Conservation (phyloP, 2,797 vertebrate species). For the Tinamus major region DNA sequence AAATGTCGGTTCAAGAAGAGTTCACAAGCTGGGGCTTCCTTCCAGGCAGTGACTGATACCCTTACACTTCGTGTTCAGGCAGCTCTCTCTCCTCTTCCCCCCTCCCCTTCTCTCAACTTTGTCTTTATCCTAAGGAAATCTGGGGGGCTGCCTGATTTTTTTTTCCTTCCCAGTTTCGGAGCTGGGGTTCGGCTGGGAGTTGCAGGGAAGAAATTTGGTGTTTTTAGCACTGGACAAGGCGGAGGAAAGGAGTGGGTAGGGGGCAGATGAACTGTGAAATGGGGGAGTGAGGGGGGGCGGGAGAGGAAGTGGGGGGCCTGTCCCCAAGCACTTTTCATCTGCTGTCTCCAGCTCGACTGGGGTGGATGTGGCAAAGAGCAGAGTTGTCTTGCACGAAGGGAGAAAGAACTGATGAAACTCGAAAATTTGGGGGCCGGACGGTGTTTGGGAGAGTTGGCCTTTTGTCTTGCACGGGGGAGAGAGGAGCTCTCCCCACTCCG, state of each 20-base stretch:
- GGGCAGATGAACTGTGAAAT: not conserved
- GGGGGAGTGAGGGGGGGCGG: not conserved
- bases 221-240: not conserved
- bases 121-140: slow-evolving; percentile 72
- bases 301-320: no score
- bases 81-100: slow-evolving; percentile 73
- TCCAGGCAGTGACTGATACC: slow-evolving; percentile 88
- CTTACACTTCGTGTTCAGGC: slow-evolving; percentile 84
- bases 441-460: not conserved
- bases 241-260: not conserved
- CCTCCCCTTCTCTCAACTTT: slow-evolving; percentile 66
- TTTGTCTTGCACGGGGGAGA: slow-evolving; percentile 27
- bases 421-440: not conserved
- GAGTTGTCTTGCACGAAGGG: slow-evolving; percentile 14
- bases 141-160: slow-evolving; percentile 44
- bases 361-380: not conserved
- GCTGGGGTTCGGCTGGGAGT: not conserved
- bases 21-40: slow-evolving; percentile 93
- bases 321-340: slow-evolving; percentile 22
- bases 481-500: slow-evolving; percentile 38
- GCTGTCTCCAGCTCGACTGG: not conserved
- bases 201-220: not conserved
- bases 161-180: slow-evolving; percentile 28
- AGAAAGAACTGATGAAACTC: not conserved
- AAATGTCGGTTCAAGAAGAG: slow-evolving; percentile 99